Evolutionary conservation across 1,140 invertebrate species (phyloP).

Genomic region (Frieseomelitta varia): DNA sequence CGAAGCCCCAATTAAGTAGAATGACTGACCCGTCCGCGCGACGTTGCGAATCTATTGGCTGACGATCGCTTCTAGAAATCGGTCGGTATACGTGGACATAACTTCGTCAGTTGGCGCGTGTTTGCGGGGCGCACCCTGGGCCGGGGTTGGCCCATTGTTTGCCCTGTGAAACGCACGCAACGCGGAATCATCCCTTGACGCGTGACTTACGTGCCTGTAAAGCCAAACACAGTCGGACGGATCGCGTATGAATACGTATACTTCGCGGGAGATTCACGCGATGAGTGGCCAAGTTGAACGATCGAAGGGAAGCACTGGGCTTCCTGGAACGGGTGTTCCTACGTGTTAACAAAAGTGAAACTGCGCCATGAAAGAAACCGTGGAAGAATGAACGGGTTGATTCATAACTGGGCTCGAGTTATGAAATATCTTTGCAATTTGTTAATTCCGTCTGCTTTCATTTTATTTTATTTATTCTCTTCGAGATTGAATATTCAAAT

Average conservation of each 20-base stretch:
- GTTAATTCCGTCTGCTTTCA: no score
- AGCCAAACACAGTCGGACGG: constrained; percentile 63
- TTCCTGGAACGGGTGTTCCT: background rate
- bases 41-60: constrained; percentile 54
- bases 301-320: background rate
- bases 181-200: constrained; percentile 67
- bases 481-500: background rate
- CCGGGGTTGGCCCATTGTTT: constrained; percentile 69
- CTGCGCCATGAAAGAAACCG: no score
- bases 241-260: constrained; percentile 54
- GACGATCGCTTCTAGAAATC: no score
- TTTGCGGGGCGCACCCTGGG: constrained; percentile 66
- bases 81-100: constrained; percentile 34
- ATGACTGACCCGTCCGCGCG: constrained; percentile 61
- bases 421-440: no score
- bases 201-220: constrained; percentile 68
- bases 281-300: constrained; percentile 5
- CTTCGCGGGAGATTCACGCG: constrained; percentile 15
- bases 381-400: no score
- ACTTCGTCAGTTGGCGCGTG: constrained; percentile 47
- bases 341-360: background rate
- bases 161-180: constrained; percentile 65
- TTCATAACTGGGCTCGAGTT: no score
- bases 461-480: no score
- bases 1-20: constrained; percentile 71